Conservation (phyloP, 2,888 invertebrate species). For the Psylliodes chrysocephalus region DNA sequence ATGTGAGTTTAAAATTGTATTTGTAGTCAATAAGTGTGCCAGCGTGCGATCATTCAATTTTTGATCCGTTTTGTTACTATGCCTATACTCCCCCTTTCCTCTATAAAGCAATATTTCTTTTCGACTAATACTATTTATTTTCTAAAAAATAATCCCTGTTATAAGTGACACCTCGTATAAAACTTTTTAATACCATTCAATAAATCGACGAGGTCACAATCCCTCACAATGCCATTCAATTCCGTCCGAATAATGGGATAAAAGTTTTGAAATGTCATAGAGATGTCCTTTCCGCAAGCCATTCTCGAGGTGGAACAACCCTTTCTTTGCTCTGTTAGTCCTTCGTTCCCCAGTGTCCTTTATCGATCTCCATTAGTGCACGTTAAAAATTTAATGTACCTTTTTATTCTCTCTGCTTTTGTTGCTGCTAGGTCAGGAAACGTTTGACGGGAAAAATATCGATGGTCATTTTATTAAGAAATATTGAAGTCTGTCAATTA, state of each 20-base stretch:
- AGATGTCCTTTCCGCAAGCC: background rate
- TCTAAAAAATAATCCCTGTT: too few relatives aligned
- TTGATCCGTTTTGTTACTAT: too few relatives aligned
- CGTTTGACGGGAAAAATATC: background rate
- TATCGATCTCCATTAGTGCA: conserved; percentile 7
- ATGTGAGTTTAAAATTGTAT: too few relatives aligned
- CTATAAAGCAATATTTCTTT: too few relatives aligned
- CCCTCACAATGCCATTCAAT: background rate
- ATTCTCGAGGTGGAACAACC: background rate
- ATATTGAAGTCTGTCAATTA: too few relatives aligned
- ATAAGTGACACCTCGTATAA: too few relatives aligned
- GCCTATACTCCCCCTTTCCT: too few relatives aligned
- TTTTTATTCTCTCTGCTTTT: conserved; percentile 5
- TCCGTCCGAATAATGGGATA: conserved; percentile 5
- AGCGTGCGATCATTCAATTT: too few relatives aligned
- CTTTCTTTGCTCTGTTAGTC: conserved; percentile 1
- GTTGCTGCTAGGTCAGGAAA: background rate
- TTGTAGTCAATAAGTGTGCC: too few relatives aligned
- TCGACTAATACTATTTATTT: too few relatives aligned
- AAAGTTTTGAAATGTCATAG: conserved; percentile 12
- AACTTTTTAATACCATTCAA: too few relatives aligned
- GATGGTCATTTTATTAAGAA: too few relatives aligned
- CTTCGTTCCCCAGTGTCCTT: background rate
- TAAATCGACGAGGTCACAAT: background rate
- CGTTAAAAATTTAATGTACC: conserved; percentile 13